Conservation (phyloP, 2,888 invertebrate genomes). For the Rhopalosiphum nymphaeae region DNA sequence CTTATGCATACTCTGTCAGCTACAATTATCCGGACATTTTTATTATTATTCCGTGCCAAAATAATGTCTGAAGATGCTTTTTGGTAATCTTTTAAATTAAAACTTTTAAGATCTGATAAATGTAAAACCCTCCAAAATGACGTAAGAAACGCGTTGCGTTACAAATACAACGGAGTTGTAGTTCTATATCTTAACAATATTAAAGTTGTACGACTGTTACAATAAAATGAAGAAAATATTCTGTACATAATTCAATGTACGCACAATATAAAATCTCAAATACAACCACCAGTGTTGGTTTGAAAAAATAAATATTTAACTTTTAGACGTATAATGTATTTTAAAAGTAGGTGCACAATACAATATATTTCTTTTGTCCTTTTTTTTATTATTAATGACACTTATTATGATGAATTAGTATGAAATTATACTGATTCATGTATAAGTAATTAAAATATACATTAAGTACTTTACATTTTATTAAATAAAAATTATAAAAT, state of each 20-base stretch:
- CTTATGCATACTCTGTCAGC: neutral
- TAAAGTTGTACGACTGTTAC: neutral
- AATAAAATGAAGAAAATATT: neutral
- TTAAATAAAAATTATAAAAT: no score
- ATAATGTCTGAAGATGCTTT: neutral
- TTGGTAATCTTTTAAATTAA: constrained; percentile 4
- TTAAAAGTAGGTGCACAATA: neutral
- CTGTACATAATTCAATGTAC: neutral
- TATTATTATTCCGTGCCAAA: neutral
- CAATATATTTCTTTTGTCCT: neutral
- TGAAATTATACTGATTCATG: neutral
- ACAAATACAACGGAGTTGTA: neutral
- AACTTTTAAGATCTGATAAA: neutral
- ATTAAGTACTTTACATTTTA: no score
- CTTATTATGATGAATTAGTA: neutral
- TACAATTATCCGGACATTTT: neutral
- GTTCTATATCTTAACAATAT: neutral
- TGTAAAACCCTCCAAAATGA: neutral
- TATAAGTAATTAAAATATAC: neutral
- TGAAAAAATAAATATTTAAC: neutral
- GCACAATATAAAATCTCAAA: neutral
- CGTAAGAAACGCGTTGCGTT: neutral
- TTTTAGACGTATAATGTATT: neutral
- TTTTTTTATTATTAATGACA: neutral
- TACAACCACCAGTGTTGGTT: neutral